These are phyloP conservation scores for Tapirus indicus DNA, from an alignment of 2,797 vertebrate genomes.

Conservation along the genomic window DNA sequence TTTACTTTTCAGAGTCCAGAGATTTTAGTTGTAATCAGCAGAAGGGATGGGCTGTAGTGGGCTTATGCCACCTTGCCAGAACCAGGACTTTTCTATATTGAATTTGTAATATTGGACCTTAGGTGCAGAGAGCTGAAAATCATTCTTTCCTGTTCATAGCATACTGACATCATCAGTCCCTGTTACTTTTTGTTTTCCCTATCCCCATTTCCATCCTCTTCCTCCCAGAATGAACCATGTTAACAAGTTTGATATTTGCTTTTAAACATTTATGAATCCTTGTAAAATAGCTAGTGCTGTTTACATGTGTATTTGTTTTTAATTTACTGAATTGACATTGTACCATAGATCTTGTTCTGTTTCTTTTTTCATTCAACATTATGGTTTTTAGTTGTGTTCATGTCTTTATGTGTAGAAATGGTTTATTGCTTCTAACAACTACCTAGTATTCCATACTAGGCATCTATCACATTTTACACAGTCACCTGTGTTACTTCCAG, in stretches of 20 bases:
- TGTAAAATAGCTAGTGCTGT: neutral
- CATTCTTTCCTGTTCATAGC: neutral
- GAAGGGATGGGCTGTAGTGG: neutral
- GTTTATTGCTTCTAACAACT: neutral
- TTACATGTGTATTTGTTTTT: neutral
- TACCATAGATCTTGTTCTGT: slow-evolving; percentile 21
- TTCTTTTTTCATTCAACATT: neutral
- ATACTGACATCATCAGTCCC: neutral
- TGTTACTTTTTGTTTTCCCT: neutral
- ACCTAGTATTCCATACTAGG: neutral
- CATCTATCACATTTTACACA: neutral
- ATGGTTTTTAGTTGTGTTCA: slow-evolving; percentile 22
- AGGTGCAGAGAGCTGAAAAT: neutral
- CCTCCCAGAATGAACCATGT: neutral
- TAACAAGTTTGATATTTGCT: neutral
- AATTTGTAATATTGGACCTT: neutral
- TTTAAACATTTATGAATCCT: slow-evolving; percentile 52
- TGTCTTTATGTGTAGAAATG: neutral
- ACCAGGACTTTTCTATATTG: neutral
- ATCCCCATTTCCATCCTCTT: neutral
- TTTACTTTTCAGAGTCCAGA: neutral
- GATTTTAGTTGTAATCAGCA: neutral
- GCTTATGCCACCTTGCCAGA: neutral
- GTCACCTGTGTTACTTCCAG: neutral
- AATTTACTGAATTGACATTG: slow-evolving; percentile 34